Evolutionary conservation across 2,113 vertebrate genomes (phyloP), one percentile per base, ranked within the genome.

Genomic region (Lanius collurio): DNA sequence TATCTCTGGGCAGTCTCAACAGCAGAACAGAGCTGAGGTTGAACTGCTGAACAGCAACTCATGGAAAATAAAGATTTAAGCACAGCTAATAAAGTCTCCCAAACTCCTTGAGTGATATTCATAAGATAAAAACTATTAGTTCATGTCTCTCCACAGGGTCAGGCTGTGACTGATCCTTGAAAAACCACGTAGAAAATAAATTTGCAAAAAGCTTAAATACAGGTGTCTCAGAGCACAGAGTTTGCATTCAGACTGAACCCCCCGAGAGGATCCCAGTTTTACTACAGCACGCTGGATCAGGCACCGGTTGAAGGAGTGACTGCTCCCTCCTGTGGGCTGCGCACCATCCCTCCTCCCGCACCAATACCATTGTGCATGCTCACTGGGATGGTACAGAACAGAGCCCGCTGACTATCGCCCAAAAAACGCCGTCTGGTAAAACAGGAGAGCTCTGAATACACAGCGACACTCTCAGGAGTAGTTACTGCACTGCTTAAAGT

Each of bases 241-340:
- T 50, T 37, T 41, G 5, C 12, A 30, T 50, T 83, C 55, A 73
- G 24, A 26, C n/a, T n/a, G n/a, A 20, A 44, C 23, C 15, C 27
- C 27, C 31, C 14, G 8, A 62, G 14, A 30, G 15, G 33, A 27
- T 44, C 12, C 13, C 9, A 33, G 7, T 8, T 83, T 73, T 24
- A 7, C 41, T 65, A 1, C 2, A 0, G 13, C 31, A 33, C 1
- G 1, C 7, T 42, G 20, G 27, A 68, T 30, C 35, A 69, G 10
- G 3, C 23, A 13, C 23, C 3, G 15, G n/a, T 10, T 41, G 70
- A 52, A 88, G n/a, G 30, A 79, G n/a, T 42, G 67, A n/a, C 8
- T 49, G 30, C 37, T 65, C 18, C 31, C 46, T 74, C 53, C 67
- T 35, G 26, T 19, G 41, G 52, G 13, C 56, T 33, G 3, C 23